These are phyloP conservation scores for Podarcis cretensis DNA, from an alignment of 2,113 vertebrate species.

Conservation along the genomic window DNA sequence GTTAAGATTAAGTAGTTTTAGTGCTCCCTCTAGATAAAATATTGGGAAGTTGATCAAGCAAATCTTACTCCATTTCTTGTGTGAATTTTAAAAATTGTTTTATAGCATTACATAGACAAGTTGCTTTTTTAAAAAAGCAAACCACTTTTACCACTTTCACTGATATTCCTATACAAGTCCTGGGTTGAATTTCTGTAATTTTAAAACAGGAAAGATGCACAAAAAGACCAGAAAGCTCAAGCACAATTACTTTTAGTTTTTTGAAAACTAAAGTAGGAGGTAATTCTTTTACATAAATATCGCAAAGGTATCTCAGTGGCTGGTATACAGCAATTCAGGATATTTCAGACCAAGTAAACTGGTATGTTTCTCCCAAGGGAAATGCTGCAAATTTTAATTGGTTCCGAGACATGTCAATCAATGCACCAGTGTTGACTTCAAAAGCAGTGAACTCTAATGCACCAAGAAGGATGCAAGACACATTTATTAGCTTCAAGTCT, in stretches of 20 bases:
- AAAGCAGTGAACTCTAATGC: neutral
- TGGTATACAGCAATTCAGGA: neutral
- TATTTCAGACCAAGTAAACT: neutral
- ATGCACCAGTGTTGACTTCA: neutral
- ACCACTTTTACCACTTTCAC: neutral
- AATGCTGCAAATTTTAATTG: neutral
- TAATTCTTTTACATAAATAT: neutral
- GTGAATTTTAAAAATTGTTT: conserved; percentile 27
- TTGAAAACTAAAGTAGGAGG: neutral
- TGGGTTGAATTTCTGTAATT: neutral
- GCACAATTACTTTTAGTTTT: neutral
- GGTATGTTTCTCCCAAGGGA: neutral
- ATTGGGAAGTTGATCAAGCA: neutral
- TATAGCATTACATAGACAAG: neutral
- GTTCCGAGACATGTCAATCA: neutral
- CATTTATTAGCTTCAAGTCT: neutral
- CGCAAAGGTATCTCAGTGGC: too few species aligned
- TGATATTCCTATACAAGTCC: neutral
- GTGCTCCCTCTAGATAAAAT: conserved; percentile 48
- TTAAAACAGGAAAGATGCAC: neutral
- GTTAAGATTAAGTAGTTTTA: neutral
- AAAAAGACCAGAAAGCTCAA: neutral
- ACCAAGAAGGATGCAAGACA: neutral
- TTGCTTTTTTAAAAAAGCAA: neutral
- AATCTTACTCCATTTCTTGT: neutral